These are phyloP conservation scores for Thermophis baileyi DNA, from an alignment of 2,113 vertebrate genomes.

Conservation along the genomic window DNA sequence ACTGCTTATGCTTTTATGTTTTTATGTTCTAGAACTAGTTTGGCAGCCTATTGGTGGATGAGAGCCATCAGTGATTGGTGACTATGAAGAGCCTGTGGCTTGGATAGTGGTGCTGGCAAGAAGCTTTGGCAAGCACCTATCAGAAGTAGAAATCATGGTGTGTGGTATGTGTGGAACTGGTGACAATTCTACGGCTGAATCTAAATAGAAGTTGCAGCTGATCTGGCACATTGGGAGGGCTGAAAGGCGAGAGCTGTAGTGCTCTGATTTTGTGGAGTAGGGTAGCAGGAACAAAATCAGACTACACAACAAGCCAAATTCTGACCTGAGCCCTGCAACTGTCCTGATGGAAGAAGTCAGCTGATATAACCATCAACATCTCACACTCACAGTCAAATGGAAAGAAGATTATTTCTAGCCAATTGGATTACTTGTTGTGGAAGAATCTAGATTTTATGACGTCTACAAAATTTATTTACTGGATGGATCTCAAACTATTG, in stretches of 20 bases:
- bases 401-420: background rate
- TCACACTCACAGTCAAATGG: background rate
- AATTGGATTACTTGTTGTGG: background rate
- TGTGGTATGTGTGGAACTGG: background rate
- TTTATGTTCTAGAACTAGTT: background rate
- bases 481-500: background rate
- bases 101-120: background rate
- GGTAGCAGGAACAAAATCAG: background rate
- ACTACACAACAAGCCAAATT: background rate
- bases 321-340: background rate
- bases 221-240: background rate
- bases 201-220: background rate
- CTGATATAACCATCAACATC: background rate
- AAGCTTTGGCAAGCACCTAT: background rate
- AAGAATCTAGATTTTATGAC: background rate
- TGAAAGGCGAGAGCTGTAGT: background rate
- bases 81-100: background rate
- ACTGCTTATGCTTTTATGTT: background rate
- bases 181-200: background rate
- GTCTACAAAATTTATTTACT: background rate
- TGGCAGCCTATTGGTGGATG: background rate
- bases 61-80: background rate
- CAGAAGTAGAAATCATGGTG: background rate
- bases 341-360: background rate
- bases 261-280: background rate